Conservation (phyloP, 2,888 invertebrate species). For the Drosophila niveifrons region DNA sequence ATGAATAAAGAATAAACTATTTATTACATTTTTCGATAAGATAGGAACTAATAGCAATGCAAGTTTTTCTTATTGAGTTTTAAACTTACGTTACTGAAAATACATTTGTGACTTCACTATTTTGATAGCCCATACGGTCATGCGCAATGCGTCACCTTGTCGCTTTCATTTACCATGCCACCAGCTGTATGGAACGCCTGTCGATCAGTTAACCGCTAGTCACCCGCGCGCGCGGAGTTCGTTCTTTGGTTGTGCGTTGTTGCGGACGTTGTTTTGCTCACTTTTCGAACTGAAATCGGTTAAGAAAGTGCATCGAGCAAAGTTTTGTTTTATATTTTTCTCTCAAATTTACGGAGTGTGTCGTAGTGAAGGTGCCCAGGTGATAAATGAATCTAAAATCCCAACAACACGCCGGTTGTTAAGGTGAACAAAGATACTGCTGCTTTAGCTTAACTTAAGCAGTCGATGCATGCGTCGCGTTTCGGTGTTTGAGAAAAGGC, state of each 20-base stretch:
- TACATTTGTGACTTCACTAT: slow-evolving; percentile 27
- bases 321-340: slow-evolving; percentile 38
- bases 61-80: not conserved
- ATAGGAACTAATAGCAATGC: not conserved
- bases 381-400: slow-evolving; percentile 52
- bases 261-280: slow-evolving; percentile 35
- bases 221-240: slow-evolving; percentile 62
- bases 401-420: slow-evolving; percentile 57
- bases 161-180: slow-evolving; percentile 34
- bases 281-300: slow-evolving; percentile 13
- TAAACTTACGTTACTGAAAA: not conserved
- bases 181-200: slow-evolving; percentile 53
- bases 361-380: slow-evolving; percentile 43
- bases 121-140: slow-evolving; percentile 1
- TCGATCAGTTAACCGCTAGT: slow-evolving; percentile 64
- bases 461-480: slow-evolving; percentile 2
- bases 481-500: slow-evolving; percentile 1
- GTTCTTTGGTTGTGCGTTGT: slow-evolving; percentile 35
- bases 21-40: not conserved
- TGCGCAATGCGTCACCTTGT: slow-evolving; percentile 47
- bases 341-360: slow-evolving; percentile 37
- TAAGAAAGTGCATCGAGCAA: slow-evolving; percentile 33
- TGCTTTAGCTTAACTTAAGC: slow-evolving; percentile 8
- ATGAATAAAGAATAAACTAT: not conserved
- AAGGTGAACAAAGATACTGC: slow-evolving; percentile 39